These are phyloP conservation scores for Temnothorax unifasciatus DNA, from an alignment of 2,888 invertebrate species.

Conservation along the genomic window DNA sequence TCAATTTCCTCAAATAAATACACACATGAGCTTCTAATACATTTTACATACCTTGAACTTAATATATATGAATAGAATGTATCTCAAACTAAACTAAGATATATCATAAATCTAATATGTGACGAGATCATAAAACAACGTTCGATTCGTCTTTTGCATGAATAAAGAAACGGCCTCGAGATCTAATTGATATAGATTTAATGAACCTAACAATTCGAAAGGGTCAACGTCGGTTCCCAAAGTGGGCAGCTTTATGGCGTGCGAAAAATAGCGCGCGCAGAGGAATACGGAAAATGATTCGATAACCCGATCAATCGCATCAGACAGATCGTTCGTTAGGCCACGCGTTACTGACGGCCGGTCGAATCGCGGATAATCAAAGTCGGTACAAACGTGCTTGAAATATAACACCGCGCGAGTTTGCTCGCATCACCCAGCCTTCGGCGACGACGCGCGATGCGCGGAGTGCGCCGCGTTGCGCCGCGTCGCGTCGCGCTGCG, in stretches of 20 bases:
- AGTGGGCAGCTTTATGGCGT: slow-evolving; percentile 29
- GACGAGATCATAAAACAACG: not conserved
- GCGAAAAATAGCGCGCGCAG: slow-evolving; percentile 47
- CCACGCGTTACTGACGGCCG: slow-evolving; percentile 72
- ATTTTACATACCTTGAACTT: not conserved
- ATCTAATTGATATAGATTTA: slow-evolving; percentile 19
- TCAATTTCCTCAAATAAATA: not conserved
- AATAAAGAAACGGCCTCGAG: not conserved
- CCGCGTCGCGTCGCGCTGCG: not conserved
- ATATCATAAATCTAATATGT: not conserved
- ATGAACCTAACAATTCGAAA: slow-evolving; percentile 31
- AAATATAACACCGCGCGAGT: slow-evolving; percentile 76
- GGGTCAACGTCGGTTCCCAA: not conserved
- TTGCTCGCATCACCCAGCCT: slow-evolving; percentile 76
- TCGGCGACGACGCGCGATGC: slow-evolving; percentile 64
- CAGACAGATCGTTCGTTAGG: slow-evolving; percentile 78
- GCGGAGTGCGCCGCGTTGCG: slow-evolving; percentile 1
- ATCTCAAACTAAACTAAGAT: not conserved
- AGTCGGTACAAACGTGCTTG: slow-evolving; percentile 78
- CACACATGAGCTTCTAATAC: not conserved
- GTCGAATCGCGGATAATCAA: slow-evolving; percentile 77
- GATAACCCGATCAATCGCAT: slow-evolving; percentile 77
- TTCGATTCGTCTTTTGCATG: not conserved
- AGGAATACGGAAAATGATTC: slow-evolving; percentile 72
- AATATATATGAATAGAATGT: not conserved